These are phyloP conservation scores for Drosophila leonis DNA, from an alignment of 2,888 invertebrate genomes.

Conservation along the genomic window DNA sequence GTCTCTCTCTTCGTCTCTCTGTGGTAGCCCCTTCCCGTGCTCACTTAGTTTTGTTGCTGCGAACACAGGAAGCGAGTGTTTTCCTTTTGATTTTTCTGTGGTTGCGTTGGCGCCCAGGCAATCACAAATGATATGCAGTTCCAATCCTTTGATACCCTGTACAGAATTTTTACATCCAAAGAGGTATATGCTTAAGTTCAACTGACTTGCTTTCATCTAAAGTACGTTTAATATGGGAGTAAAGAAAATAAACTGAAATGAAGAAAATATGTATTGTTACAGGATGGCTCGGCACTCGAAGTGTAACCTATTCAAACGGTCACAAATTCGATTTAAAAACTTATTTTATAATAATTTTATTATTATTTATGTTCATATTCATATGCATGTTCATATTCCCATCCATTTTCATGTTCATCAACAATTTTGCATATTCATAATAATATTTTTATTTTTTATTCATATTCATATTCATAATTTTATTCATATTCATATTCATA, in stretches of 20 bases:
- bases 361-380: not conserved
- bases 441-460: not conserved
- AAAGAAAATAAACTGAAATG: not conserved
- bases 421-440: not conserved
- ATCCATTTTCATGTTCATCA: not conserved
- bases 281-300: not conserved
- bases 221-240: not conserved
- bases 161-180: too few species aligned
- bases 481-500: not conserved
- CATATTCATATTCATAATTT: not conserved
- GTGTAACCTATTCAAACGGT: not conserved
- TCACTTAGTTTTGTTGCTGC: conserved; percentile 33
- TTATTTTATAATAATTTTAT: too few species aligned
- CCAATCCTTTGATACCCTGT: conserved; percentile 29
- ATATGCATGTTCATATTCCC: not conserved
- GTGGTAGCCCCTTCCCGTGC: not conserved
- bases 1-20: too few species aligned
- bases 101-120: conserved; percentile 30
- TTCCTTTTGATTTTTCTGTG: conserved; percentile 40
- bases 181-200: not conserved
- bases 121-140: conserved; percentile 34
- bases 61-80: conserved; percentile 44
- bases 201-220: too few species aligned
- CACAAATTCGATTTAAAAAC: too few species aligned
- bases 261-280: not conserved